Conservation (phyloP, 2,888 invertebrate genomes). For the Phoronis australis region DNA sequence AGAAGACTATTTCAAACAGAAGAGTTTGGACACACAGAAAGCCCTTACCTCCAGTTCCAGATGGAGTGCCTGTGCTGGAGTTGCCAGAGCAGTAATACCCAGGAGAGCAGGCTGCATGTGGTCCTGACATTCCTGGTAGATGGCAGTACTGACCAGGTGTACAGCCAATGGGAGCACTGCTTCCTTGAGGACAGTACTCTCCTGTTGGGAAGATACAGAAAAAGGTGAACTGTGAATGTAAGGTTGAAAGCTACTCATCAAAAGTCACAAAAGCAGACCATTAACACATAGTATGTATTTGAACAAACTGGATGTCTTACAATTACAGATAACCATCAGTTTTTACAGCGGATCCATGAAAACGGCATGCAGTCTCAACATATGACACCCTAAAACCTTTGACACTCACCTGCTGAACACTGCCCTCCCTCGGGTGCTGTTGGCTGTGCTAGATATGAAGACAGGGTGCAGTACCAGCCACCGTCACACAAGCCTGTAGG, state of each 20-base stretch:
- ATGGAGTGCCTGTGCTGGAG: conserved; percentile 30
- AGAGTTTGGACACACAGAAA: too few relatives aligned
- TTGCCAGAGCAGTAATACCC: conserved; percentile 45
- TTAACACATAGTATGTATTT: too few relatives aligned
- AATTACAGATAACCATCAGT: too few relatives aligned
- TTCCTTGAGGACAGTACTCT: conserved; percentile 43
- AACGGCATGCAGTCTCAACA: too few relatives aligned
- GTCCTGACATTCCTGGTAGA: conserved; percentile 23
- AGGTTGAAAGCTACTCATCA: too few relatives aligned
- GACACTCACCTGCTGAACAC: conserved; percentile 32
- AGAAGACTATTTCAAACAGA: too few relatives aligned
- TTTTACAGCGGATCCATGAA: too few relatives aligned
- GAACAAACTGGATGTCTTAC: too few relatives aligned
- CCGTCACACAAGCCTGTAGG: conserved; percentile 33
- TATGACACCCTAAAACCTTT: not conserved
- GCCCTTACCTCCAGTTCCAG: conserved; percentile 27
- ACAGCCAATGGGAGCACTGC: conserved; percentile 33
- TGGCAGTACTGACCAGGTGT: conserved; percentile 36
- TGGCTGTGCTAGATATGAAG: conserved; percentile 34
- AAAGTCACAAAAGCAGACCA: too few relatives aligned
- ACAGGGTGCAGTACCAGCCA: conserved; percentile 39
- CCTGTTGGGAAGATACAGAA: too few relatives aligned
- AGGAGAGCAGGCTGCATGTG: conserved; percentile 32
- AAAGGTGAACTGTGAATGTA: too few relatives aligned
- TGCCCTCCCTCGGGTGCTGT: conserved; percentile 40